Evolutionary conservation across 2,888 invertebrate genomes (phyloP).

Genomic region (Matsumyia berberina): DNA sequence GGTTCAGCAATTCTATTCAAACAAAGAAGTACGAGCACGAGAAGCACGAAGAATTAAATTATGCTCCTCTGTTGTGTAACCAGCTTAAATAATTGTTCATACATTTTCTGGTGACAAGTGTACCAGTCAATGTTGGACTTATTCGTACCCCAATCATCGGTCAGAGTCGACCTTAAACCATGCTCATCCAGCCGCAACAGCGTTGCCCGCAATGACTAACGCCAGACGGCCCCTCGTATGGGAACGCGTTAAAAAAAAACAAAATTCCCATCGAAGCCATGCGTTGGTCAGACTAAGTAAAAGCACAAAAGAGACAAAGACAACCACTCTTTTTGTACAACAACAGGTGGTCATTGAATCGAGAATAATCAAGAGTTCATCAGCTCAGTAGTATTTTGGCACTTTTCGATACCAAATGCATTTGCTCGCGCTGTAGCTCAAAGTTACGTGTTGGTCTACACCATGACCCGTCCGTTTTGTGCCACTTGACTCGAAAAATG

Average conservation of each 20-base stretch:
- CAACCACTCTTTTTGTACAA: neutral
- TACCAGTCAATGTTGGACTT: constrained; percentile 12
- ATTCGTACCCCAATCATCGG: constrained; percentile 39
- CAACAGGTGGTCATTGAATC: constrained; percentile 48
- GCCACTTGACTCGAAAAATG: constrained; percentile 36
- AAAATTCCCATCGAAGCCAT: constrained; percentile 21
- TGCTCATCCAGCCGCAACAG: constrained; percentile 55
- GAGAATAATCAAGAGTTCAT: constrained; percentile 59
- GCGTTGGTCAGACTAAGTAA: constrained; percentile 17
- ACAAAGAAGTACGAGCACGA: constrained; percentile 10
- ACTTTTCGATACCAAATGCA: constrained; percentile 45
- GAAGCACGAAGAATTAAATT: constrained; percentile 20
- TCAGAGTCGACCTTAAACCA: constrained; percentile 66
- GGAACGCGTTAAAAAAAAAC: neutral
- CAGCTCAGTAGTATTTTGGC: constrained; percentile 60
- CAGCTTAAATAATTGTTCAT: constrained; percentile 25
- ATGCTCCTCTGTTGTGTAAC: constrained; percentile 37
- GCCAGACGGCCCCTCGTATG: constrained; percentile 16
- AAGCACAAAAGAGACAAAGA: constrained; percentile 56
- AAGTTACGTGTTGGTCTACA: neutral
- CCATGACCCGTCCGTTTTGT: constrained; percentile 41
- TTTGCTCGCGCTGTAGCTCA: constrained; percentile 36
- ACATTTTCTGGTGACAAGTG: constrained; percentile 29
- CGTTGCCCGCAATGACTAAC: constrained; percentile 58
- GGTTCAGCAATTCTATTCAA: constrained; percentile 28